A percentile compares a stretch with the other conserved stretches of the same genome.
phyloP scores from a whole-genome alignment of 2,888 invertebrate genomes.

The Agrotis ipsilon region DNA sequence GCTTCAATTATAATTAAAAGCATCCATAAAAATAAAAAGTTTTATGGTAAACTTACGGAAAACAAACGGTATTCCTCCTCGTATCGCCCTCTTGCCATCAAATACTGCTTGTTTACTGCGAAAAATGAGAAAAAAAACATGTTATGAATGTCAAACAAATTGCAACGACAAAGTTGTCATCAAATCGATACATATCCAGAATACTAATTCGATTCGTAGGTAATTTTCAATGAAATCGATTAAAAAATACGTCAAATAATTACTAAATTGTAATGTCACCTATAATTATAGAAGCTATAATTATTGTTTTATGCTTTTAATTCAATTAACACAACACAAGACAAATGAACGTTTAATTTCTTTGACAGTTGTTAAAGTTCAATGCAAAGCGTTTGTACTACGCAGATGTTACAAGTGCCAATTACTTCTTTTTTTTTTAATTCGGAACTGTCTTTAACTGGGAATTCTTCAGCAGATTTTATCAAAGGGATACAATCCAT shows the following conservation, averaged over 20 bases:
- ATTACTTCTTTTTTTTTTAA: neutral
- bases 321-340: constrained; percentile 52
- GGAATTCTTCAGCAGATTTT: constrained; percentile 5
- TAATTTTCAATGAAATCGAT: constrained; percentile 29
- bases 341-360: constrained; percentile 53
- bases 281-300: constrained; percentile 43
- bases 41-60: constrained; percentile 95
- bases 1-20: constrained; percentile 15
- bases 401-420: constrained; percentile 41
- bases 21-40: constrained; percentile 3
- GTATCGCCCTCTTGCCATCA: constrained; percentile 98
- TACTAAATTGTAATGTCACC: constrained; percentile 38
- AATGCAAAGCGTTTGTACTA: constrained; percentile 16
- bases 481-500: neutral
- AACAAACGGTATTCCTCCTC: constrained; percentile 99
- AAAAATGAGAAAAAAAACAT: constrained; percentile 62
- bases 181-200: constrained; percentile 48
- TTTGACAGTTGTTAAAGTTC: constrained; percentile 55
- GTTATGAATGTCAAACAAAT: constrained; percentile 63
- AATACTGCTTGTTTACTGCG: constrained; percentile 98
- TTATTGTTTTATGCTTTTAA: constrained; percentile 49
- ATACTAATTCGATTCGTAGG: constrained; percentile 43
- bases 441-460: neutral
- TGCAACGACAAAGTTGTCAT: constrained; percentile 47
- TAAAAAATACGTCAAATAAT: constrained; percentile 29